Evolutionary conservation across 2,113 vertebrate species (phyloP).

Genomic region (Zapornia atra): DNA sequence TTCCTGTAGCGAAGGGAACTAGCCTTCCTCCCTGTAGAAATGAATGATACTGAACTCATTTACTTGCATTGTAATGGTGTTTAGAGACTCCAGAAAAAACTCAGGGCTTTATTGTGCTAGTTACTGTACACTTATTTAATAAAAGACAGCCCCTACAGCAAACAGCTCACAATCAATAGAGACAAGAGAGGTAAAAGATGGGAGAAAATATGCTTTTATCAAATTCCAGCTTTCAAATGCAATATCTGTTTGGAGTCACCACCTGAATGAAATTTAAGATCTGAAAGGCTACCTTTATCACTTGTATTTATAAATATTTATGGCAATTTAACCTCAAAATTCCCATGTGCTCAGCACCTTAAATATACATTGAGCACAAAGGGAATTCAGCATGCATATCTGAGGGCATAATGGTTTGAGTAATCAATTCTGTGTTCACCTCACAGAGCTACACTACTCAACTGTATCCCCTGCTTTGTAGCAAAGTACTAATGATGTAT

Average conservation of each 20-base stretch:
- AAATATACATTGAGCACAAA: not conserved
- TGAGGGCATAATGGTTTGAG: not conserved
- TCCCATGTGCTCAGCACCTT: not conserved
- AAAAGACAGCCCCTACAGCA: conserved; percentile 4
- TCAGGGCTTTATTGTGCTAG: not conserved
- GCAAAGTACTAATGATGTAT: not conserved
- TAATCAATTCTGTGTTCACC: not conserved
- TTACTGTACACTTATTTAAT: conserved; percentile 2
- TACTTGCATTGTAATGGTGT: not conserved
- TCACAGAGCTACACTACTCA: not conserved
- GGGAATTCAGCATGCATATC: not conserved
- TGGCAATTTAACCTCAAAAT: conserved; percentile 41
- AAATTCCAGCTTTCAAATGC: conserved; percentile 51
- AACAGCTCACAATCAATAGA: conserved; percentile 17
- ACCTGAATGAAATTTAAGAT: conserved; percentile 22
- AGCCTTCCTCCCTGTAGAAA: not conserved
- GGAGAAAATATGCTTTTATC: conserved; percentile 6
- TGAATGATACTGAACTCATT: not conserved
- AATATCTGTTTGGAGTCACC: conserved; percentile 33
- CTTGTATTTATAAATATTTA: conserved; percentile 51
- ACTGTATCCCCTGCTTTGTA: not conserved
- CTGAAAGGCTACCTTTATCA: conserved; percentile 47
- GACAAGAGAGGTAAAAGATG: conserved; percentile 27
- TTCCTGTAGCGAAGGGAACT: not conserved
- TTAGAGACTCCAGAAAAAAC: not conserved